These are phyloP conservation scores for Litocranius walleri DNA, from an alignment of 2,113 vertebrate species.

Conservation along the genomic window DNA sequence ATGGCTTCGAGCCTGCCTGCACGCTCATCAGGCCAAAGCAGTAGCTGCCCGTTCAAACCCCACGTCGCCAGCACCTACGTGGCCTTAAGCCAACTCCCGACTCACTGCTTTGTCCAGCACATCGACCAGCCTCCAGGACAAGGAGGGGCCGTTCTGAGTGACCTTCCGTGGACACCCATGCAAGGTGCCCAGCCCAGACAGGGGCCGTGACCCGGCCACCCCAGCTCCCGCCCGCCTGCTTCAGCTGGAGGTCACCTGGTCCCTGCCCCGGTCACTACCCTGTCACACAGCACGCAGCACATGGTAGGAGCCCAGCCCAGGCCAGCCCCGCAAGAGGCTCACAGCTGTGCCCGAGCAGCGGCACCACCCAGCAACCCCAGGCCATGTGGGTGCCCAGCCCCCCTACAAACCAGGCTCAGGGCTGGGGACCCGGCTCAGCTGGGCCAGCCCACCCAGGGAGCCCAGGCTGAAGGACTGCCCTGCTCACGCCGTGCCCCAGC, in stretches of 20 bases:
- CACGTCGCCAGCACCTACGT: rapidly evolving
- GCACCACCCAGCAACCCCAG: background rate
- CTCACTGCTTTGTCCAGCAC: background rate
- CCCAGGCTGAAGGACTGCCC: rapidly evolving
- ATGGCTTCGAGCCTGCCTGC: rapidly evolving
- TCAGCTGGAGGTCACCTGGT: background rate
- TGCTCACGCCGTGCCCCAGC: rapidly evolving
- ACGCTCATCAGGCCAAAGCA: no score
- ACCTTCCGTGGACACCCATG: background rate
- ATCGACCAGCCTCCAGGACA: rapidly evolving
- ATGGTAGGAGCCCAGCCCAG: background rate
- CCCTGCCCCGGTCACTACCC: rapidly evolving
- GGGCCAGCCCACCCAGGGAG: no score
- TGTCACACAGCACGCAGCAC: rapidly evolving
- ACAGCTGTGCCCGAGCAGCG: rapidly evolving
- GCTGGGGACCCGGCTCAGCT: background rate
- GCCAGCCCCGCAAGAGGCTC: background rate
- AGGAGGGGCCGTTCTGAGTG: background rate
- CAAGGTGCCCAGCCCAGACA: background rate
- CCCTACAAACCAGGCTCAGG: background rate
- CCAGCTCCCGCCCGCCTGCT: background rate
- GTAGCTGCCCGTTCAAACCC: background rate
- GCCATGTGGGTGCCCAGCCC: background rate
- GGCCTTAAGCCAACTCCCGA: background rate
- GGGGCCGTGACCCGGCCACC: rapidly evolving